phyloP scores from a whole-genome alignment of 2,113 vertebrate genomes.

The Pseudonaja textilis region DNA sequence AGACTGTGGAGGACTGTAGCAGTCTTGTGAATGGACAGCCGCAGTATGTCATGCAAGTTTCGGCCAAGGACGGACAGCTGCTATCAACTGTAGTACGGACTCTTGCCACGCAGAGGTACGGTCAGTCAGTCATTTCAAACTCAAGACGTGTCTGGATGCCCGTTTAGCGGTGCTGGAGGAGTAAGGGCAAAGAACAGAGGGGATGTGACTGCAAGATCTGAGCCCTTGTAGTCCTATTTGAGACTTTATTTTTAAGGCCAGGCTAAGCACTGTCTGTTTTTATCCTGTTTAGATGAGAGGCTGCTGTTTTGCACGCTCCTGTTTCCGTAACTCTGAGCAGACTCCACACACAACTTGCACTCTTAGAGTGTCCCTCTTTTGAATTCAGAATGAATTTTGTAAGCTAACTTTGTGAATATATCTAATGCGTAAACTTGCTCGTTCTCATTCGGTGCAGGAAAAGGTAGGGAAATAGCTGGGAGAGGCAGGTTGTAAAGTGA shows the following conservation, averaged over 20 bases:
- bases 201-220: conserved; percentile 27
- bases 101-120: conserved; percentile 77
- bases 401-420: fast-evolving
- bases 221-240: conserved; percentile 33
- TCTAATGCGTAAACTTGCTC: neutral
- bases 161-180: conserved; percentile 22
- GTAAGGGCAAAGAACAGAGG: conserved; percentile 19
- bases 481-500: neutral
- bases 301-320: neutral
- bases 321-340: neutral
- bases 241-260: neutral
- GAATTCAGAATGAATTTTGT: fast-evolving
- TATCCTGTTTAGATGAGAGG: neutral
- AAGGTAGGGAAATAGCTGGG: neutral
- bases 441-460: neutral
- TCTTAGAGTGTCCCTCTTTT: neutral
- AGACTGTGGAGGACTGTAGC: conserved; percentile 63
- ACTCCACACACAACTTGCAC: neutral
- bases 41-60: conserved; percentile 81
- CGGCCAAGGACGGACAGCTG: conserved; percentile 79
- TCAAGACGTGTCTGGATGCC: conserved; percentile 28
- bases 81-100: conserved; percentile 75
- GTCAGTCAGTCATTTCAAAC: conserved; percentile 32
- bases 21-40: conserved; percentile 64
- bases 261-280: neutral